Evolutionary conservation across 2,113 vertebrate species (phyloP).

Genomic region (Felis chaus): DNA sequence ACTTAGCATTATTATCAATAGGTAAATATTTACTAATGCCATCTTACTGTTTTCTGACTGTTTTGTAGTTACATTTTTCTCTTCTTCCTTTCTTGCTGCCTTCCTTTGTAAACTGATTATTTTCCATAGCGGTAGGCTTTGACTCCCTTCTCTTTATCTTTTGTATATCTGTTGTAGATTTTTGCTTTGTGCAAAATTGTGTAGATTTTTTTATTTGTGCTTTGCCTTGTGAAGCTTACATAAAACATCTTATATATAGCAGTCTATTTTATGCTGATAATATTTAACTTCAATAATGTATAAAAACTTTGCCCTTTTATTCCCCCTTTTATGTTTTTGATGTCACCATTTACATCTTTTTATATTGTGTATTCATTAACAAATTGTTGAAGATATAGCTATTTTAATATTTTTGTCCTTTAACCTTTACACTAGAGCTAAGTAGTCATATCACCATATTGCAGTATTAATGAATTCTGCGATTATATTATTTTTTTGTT

Average conservation of each 20-base stretch:
- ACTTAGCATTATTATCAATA: neutral
- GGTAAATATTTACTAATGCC: neutral
- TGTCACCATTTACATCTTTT: neutral
- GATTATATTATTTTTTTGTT: neutral
- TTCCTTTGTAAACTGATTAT: neutral
- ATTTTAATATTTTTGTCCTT: neutral
- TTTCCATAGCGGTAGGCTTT: neutral
- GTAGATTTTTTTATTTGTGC: neutral
- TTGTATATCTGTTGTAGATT: neutral
- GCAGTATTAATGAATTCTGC: neutral
- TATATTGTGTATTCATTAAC: slow-evolving; percentile 5
- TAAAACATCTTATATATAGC: neutral
- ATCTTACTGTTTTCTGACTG: neutral
- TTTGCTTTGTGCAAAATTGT: neutral
- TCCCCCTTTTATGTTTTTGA: neutral
- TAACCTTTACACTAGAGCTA: neutral
- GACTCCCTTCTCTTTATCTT: neutral
- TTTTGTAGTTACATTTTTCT: neutral
- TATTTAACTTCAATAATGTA: neutral
- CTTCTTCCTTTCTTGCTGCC: neutral
- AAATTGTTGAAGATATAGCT: neutral
- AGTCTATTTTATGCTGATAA: neutral
- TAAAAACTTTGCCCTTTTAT: neutral
- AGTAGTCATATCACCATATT: neutral
- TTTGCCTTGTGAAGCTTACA: neutral